Percentiles rank a stretch among this genome's conserved stretches.
Evolutionary conservation across 1,140 invertebrate genomes (phyloP).

Genomic region (Pollicipes pollicipes): DNA sequence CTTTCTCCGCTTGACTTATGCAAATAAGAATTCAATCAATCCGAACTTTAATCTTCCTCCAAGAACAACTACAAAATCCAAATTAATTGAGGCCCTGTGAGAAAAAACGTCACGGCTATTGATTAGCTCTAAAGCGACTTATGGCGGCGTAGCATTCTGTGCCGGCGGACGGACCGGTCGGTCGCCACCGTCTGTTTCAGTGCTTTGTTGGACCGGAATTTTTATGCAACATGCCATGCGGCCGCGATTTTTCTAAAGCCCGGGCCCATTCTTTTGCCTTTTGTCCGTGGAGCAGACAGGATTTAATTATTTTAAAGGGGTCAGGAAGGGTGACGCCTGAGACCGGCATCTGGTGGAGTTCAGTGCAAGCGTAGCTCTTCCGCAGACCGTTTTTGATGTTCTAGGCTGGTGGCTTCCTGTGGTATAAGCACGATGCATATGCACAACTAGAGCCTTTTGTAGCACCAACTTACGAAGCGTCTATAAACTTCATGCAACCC

Average conservation of each 20-base stretch:
- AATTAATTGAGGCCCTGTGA: conserved; percentile 1
- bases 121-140: background rate
- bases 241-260: background rate
- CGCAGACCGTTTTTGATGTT: no score
- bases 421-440: no score
- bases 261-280: background rate
- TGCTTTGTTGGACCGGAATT: background rate
- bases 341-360: background rate
- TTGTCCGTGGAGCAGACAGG: background rate
- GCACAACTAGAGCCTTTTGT: no score
- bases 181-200: background rate
- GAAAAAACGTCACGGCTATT: background rate
- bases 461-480: no score
- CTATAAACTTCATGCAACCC: no score
- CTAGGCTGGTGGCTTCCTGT: no score
- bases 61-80: conserved; percentile 1
- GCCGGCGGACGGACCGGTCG: no score
- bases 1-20: background rate
- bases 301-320: background rate
- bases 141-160: background rate
- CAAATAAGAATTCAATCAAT: conserved; percentile 2
- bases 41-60: background rate
- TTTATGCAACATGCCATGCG: background rate
- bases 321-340: background rate
- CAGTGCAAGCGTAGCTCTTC: background rate